These are phyloP conservation scores for Steatornis caripensis DNA, from an alignment of 2,113 vertebrate species.

Conservation along the genomic window DNA sequence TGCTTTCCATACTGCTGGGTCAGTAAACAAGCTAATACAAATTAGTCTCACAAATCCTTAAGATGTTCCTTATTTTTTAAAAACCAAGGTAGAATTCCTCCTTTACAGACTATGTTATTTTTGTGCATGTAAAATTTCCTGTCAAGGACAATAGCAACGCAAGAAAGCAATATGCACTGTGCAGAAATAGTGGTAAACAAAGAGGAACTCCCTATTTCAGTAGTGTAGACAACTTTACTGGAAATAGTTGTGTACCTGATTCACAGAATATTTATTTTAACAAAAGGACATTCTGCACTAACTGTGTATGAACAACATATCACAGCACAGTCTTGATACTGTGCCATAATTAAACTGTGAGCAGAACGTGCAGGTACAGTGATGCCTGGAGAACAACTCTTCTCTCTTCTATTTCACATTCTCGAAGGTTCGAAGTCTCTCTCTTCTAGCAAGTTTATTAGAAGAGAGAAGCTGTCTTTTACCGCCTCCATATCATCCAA, in stretches of 20 bases:
- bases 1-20: slow-evolving; percentile 5
- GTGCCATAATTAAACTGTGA: slow-evolving; percentile 50
- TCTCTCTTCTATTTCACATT: slow-evolving; percentile 79
- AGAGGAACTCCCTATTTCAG: slow-evolving; percentile 69
- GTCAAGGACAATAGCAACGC: slow-evolving; percentile 1
- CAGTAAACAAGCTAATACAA: neutral
- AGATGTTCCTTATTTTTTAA: neutral
- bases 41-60: neutral
- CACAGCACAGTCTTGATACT: slow-evolving; percentile 33
- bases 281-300: slow-evolving; percentile 36
- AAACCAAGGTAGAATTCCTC: neutral
- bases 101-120: neutral
- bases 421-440: slow-evolving; percentile 85
- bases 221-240: slow-evolving; percentile 69
- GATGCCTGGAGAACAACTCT: neutral
- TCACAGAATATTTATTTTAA: slow-evolving; percentile 57
- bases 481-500: slow-evolving; percentile 87
- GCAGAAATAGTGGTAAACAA: slow-evolving; percentile 67
- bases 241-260: slow-evolving; percentile 52
- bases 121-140: neutral
- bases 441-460: slow-evolving; percentile 92
- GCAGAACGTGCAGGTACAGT: slow-evolving; percentile 52
- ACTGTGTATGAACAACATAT: slow-evolving; percentile 13
- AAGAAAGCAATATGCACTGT: slow-evolving; percentile 49
- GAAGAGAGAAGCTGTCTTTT: slow-evolving; percentile 90